Base-by-base conservation (phyloP, 2,113 vertebrate genomes). In the Toxotes chatareus region DNA sequence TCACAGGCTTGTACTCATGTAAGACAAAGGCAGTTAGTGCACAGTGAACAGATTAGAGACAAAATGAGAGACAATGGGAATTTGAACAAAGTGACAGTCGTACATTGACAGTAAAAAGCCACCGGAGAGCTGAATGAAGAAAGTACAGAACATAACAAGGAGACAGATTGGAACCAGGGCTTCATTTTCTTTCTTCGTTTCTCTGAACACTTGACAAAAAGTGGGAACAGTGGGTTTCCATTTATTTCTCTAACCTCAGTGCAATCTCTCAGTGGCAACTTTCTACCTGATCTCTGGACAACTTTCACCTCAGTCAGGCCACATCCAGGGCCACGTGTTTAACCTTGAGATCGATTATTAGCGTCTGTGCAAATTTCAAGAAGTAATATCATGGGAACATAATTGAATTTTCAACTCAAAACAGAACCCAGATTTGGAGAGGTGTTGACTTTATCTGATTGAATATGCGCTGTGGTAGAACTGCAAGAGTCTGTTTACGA, bases 321-420 rank as follows among this genome's bases (percentile, higher is more conserved):
- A 62, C 44, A n/a, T 1, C 32, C 61, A 53, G 44, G 34, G 8
- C 63, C 5, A 19, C 17, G 0, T 16, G 5, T 46, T 71, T 80
- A 65, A 87, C 82, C 62, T 80, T 73, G 38, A 70, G 8, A 70
- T 90, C 31, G 38, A 73, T 84, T 80, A 84, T 88, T 85, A 51
- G 86, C 69, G 32, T 5, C 7, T 27, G n/a, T n/a, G 21, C 2
- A 38, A 44, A 77, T 79, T 84, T 72, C 31, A 27, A 27, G 27
- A 27, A 27, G 63, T 44, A 7, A 84, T 53, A 53, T 63, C 27
- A 27, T 46, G 34, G 60, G 21, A 59, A 55, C 32, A 47, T 61
- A 62, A 85, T 87, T 77, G 67, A 49, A 85, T 86, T 84, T 76
- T 69, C 7, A 56, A 60, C 31, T 72, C 32, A 36, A 74, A 77